Base-by-base conservation (phyloP, 2,113 vertebrate species). In the Sciurus niger region DNA sequence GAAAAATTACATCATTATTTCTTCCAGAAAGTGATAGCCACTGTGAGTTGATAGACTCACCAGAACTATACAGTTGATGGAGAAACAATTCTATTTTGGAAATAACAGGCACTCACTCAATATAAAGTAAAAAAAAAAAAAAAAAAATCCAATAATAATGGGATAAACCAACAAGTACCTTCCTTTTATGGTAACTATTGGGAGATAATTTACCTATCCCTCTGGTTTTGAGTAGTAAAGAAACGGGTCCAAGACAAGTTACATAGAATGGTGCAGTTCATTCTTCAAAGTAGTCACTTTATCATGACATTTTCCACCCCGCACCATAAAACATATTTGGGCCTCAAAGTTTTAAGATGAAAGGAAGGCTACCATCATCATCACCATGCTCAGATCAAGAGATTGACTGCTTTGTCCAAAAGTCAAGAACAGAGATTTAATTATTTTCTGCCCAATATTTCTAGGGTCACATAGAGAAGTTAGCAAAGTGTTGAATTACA, bases 111-210 rank as follows among this genome's bases (percentile, higher is more conserved):
- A 28, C 13, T 82, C 24, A 76, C 13, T 85, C 60, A 40, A 83
- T 48, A 89, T 34, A 70, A 93, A 93, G 40, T 74, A 30, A 65
- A 80, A 80, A 34, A 53, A 53, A 93, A 34, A 79, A 84, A 40
- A 40, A 79, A 84, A 32, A 11, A 17, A 78, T 43, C 5, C 2
- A 48, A 74, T 60, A 65, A 51, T 30, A 96, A 95, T 6, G 11
- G 37, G 8, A 17, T 60, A 80, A 76, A 18, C 8, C 53, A 87
- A 40, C 2, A 65, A 65, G 58, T 25, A 74, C 40, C 22, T 72
- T 13, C 3, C 7, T 95, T 93, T 76, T 58, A 60, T n/a, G 78
- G 2, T 20, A 85, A 83, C 24, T 25, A 16, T 8, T 13, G 24
- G 17, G 91, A 74, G 2, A 2, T 92, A 22, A 82, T 83, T 85